Base-by-base conservation (phyloP, 1,140 invertebrate genomes). In the Caerostris extrusa region DNA sequence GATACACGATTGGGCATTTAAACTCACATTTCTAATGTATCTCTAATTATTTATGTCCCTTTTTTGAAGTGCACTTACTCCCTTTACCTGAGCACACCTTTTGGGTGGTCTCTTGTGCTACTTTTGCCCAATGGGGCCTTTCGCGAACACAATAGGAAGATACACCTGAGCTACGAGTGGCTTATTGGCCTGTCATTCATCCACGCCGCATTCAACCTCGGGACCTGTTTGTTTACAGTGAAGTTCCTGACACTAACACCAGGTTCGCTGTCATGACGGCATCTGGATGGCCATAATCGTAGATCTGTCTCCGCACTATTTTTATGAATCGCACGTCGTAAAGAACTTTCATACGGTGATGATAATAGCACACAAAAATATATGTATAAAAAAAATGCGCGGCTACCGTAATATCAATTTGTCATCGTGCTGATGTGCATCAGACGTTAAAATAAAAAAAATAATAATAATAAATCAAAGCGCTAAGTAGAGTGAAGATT, bases 61-160 rank as follows among this genome's bases (percentile, higher is more conserved):
- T 34, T n/a, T 14, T 14, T 14, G n/a, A 81, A 55, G 4, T 10
- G 60, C 77, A 87, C 64, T 71, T 88, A 69, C 64, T 34, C 82
- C 83, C 71, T 93, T 71, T 93, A 93, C 92, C 92, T 88, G 67
- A 55, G 85, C 92, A 93, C 92, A 93, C 92, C 92, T 93, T 88
- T 81, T 93, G 92, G 92, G 92, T 93, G 92, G 92, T 93, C 92
- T 86, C 86, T 61, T 53, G 64, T 89, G 50, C 2, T 5, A 55
- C 50, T 64, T 93, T 57, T 64, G 14, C 86, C 92, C 92, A 93
- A 93, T 93, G 69, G 67, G 77, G 55, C 69, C 69, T 69, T 17
- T n/a, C 53, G 50, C 10, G 53, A 14, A 89, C 86, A 93, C 92
- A 93, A 93, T 93, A 89, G 92, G 85, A 93, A 93, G 92, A 93